Evolutionary conservation across 2,113 vertebrate species (phyloP).

Genomic region (Mohoua ochrocephala): DNA sequence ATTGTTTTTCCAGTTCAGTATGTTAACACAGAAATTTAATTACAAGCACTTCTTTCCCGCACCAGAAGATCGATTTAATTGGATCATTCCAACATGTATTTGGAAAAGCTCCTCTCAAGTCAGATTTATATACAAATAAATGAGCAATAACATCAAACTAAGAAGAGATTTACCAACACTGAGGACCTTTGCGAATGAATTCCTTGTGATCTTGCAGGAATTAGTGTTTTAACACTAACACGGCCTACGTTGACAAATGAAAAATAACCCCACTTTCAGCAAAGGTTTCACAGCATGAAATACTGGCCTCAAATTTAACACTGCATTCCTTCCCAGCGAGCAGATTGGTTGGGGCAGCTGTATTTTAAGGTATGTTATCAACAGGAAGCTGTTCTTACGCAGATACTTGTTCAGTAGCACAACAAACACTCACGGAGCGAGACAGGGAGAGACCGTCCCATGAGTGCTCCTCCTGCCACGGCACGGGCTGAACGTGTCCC

Average conservation of each 20-base stretch:
- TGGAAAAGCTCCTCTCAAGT: conserved; percentile 18
- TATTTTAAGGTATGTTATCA: neutral
- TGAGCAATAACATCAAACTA: neutral
- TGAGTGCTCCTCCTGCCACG: neutral
- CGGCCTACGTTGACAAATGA: neutral
- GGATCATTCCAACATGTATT: neutral
- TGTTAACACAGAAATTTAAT: neutral
- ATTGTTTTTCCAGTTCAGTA: conserved; percentile 37
- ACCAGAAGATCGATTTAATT: neutral
- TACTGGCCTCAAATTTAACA: conserved; percentile 51
- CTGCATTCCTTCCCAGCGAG: neutral
- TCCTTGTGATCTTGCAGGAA: neutral
- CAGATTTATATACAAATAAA: neutral
- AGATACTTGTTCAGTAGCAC: neutral
- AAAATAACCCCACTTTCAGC: neutral
- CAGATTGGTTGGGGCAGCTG: conserved; percentile 17
- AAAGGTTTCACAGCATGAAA: conserved; percentile 46
- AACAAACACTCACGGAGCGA: conserved; percentile 6
- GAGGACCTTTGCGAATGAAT: conserved; percentile 7
- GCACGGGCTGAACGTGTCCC: neutral
- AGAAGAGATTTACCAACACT: neutral
- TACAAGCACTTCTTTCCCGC: neutral
- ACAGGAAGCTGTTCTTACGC: conserved; percentile 33
- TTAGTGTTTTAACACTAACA: conserved; percentile 15
- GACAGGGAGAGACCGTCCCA: neutral